Conservation (phyloP, 2,797 vertebrate genomes). For the Sciurus carolinensis region DNA sequence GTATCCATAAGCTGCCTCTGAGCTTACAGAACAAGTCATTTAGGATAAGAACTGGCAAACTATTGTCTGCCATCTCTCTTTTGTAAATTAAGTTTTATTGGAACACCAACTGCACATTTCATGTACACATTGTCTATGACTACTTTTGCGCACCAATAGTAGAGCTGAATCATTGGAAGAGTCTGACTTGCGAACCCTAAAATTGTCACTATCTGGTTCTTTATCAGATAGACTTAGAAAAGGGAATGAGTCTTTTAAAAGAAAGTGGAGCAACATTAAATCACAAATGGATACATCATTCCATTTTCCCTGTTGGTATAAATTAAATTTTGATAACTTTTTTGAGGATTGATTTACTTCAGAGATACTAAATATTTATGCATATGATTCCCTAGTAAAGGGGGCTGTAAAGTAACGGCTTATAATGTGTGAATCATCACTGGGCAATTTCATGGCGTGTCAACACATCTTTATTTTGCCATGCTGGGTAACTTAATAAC, state of each 20-base stretch:
- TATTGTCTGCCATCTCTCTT: neutral
- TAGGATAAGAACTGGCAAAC: neutral
- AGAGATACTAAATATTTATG: neutral
- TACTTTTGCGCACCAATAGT: neutral
- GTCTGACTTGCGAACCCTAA: neutral
- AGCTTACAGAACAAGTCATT: neutral
- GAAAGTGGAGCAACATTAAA: neutral
- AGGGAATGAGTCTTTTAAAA: slow-evolving; percentile 21
- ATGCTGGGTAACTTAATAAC: neutral
- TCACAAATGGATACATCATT: neutral
- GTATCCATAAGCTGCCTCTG: neutral
- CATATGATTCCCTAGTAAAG: neutral
- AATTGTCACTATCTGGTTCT: neutral
- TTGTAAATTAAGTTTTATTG: slow-evolving; percentile 44
- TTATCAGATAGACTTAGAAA: slow-evolving; percentile 2
- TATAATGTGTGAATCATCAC: neutral
- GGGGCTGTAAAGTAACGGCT: neutral
- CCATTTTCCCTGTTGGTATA: neutral
- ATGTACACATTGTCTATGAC: neutral
- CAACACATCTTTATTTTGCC: neutral
- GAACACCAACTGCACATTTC: neutral
- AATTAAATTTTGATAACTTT: slow-evolving; percentile 48
- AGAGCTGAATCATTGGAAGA: neutral
- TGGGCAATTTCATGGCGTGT: neutral
- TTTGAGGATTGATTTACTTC: neutral